Base-by-base conservation (phyloP, 2,888 invertebrate species). In the Dysmachus trigonus region DNA sequence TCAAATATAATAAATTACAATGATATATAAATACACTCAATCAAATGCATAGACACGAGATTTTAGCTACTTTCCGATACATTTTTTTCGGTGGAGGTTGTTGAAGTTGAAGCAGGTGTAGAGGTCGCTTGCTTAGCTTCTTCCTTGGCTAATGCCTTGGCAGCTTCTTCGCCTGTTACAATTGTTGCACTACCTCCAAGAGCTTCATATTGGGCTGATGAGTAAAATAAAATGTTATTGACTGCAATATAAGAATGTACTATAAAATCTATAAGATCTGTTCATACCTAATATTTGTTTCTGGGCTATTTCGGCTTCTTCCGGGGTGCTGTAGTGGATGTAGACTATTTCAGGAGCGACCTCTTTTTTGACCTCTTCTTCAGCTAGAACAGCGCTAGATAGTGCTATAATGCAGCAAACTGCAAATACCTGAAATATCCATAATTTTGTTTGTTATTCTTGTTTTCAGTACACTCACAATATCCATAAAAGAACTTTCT, bases 291-390 rank as follows among this genome's bases (percentile, higher is more conserved):
- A 86, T 73, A 87, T 87, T 74, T 87, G 86, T 31, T 86, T 51
- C 38, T 74, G 79, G 22, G 87, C 87, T 30, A 81, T 38, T 38
- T 87, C 87, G n/a, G 87, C 87, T 30, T 87, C 87, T 33, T 87
- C 86, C n/a, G 81, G 86, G 41, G 87, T 87, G 51, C 87, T 87
- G 81, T 87, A 87, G 35, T 87, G 87, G 22, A 87, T 87, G 62
- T 87, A 87, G 15, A 87, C 86, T 8, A 87, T 77, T 73, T 87
- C 72, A 51, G 87, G 87, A 13, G 33, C 33, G 31, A 47, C 73
- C 41, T 73, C 47, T 47, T 73, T 47, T 10, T 74, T 74, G 30
- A 30, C 13, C 10, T 31, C 47, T 2, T 74, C 51, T 27, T 81
- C 31, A 15, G 81, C 51, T 53, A 81, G 33, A n/a, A 33, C 33